Base-by-base conservation (phyloP, 2,888 invertebrate genomes). In the Ichneumoninae sp. region DNA sequence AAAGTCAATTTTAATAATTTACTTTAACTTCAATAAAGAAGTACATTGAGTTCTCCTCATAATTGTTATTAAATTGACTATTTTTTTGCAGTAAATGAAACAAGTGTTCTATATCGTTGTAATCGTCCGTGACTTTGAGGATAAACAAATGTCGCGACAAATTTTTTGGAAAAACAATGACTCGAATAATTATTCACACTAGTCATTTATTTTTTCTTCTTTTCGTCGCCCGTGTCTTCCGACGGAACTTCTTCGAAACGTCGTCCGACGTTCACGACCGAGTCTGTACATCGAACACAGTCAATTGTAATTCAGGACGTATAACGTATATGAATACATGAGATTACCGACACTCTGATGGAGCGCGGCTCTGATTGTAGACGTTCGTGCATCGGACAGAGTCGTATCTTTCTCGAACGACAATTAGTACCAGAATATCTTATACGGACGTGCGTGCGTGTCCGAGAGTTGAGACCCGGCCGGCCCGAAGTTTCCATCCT, bases 71-170 rank as follows among this genome's bases (percentile, higher is more conserved):
- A 40, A 40, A 40, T 10, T 40, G 2, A 40, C 10, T 1, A 40
- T 40, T 40, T 40, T 40, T 40, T 40, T 40, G 10, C 40, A 40
- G 40, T 10, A 40, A 40, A 40, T 3, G n/a, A 30, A 60, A 10
- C 36, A 73, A 16, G 30, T 73, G 44, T 73, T 44, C 8, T 40
- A 3, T 22, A 40, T 33, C n/a, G 36, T 65, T 30, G 30, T 22
- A 44, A 60, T 57, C 44, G 57, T 26, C 40, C 73, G 73, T 73
- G 60, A 73, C 73, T 73, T 57, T 22, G 13, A 36, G n/a, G 26
- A 22, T 7, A 60, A 73, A 73, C 73, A 73, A 60, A 60, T 73
- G 30, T 30, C 60, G 26, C 60, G 60, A 57, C 16, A 60, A 60
- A 73, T 40, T 54, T 36, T 1, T 36, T 36, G 10, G 40, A 40